Evolutionary conservation across 2,888 invertebrate genomes (phyloP).

Genomic region (Sympetrum striolatum): DNA sequence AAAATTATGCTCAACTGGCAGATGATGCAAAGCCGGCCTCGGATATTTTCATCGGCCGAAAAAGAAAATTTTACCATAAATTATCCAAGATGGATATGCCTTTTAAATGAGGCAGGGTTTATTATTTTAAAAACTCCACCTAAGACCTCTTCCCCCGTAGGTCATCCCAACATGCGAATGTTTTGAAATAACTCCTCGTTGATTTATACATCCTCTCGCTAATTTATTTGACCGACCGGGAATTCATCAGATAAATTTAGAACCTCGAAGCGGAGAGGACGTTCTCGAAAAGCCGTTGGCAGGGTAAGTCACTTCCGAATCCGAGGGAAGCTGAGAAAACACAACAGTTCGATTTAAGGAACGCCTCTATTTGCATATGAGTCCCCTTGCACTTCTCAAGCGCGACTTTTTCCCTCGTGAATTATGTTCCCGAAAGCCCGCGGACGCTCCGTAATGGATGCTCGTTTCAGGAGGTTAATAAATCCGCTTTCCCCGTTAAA

Average conservation of each 20-base stretch:
- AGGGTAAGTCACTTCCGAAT: neutral
- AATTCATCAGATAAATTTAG: constrained; percentile 29
- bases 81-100: neutral
- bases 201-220: constrained; percentile 36
- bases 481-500: too few species aligned
- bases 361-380: neutral
- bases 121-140: constrained; percentile 1
- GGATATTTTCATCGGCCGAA: neutral
- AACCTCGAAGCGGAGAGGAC: neutral
- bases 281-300: neutral
- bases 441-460: neutral
- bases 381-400: neutral
- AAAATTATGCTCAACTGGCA: neutral
- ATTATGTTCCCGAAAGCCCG: neutral
- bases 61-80: neutral
- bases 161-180: neutral
- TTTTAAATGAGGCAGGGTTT: neutral
- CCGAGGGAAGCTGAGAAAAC: neutral
- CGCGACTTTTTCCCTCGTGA: neutral
- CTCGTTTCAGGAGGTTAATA: too few species aligned
- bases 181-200: constrained; percentile 6
- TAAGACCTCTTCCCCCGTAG: neutral
- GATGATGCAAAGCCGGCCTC: neutral
- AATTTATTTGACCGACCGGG: neutral
- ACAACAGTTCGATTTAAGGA: neutral